phyloP scores from a whole-genome alignment of 2,113 vertebrate species.

The Chitala chitala region DNA sequence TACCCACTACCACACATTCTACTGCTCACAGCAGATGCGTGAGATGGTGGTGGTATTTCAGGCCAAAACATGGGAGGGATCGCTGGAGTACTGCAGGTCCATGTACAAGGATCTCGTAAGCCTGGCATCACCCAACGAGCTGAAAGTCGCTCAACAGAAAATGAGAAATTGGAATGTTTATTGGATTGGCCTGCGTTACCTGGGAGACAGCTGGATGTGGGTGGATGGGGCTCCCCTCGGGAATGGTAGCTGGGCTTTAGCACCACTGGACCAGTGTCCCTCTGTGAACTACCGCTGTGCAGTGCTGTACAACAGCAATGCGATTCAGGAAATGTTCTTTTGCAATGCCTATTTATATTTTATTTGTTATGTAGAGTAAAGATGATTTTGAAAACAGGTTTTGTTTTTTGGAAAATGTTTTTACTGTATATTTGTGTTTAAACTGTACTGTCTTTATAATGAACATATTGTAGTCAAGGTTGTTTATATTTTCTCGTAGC shows the following conservation, averaged over 20 bases:
- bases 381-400: too few relatives aligned
- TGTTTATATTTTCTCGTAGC: too few relatives aligned
- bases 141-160: too few relatives aligned
- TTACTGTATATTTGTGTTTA: too few relatives aligned
- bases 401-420: too few relatives aligned
- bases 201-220: background rate
- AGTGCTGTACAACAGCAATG: background rate
- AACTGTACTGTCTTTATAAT: too few relatives aligned
- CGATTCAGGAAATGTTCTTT: background rate
- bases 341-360: background rate
- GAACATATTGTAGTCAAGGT: too few relatives aligned
- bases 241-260: background rate
- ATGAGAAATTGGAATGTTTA: background rate
- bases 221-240: background rate
- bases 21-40: background rate
- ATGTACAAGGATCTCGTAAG: constrained; percentile 10
- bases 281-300: background rate
- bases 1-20: background rate
- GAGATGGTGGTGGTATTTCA: background rate
- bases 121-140: background rate
- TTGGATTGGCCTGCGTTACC: constrained; percentile 1
- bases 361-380: background rate
- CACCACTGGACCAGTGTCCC: background rate
- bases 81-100: constrained; percentile 4
- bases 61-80: background rate